Evolutionary conservation across 1,140 invertebrate species (phyloP), one percentile per base, ranked within the genome.

Genomic region (Ostrea edulis): DNA sequence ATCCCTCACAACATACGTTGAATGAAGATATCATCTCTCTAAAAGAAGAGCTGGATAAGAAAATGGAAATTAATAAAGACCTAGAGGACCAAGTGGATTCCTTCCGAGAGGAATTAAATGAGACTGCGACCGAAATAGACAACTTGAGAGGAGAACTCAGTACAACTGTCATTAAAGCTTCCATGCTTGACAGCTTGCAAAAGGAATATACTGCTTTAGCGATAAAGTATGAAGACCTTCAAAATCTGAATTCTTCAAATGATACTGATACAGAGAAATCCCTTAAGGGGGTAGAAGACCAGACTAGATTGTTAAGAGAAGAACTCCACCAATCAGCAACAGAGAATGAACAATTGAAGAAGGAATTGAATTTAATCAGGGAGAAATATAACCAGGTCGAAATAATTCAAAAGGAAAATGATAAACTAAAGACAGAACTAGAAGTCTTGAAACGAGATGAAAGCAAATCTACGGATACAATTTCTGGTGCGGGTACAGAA

Each of bases 41-140:
- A n/a, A 53, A 44, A 44, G 44, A 14, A n/a, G 58, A 88, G 65
- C 62, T 68, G 17, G 35, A 89, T 44, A 25, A 29, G n/a, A 17
- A 77, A 51, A 25, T 29, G 3, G 62, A 77, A 71, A 58, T 22
- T 8, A 58, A 84, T 22, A n/a, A 88, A 29, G 65, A 68, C 14
- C 44, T 71, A 9, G 44, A 52, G 51, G 44, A 83, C 12, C 35
- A 83, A 52, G 14, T 83, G 8, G 82, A 83, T 52, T 54, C 53
- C 29, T 53, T 52, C 25, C 20, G 14, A 53, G 51, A 83, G 20
- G 35, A 83, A n/a, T 52, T 52, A 25, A 83, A 53, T 52, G 82
- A 51, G 2, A 83, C 25, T 20, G 20, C 53, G 12, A 83, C 17
- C 17, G 82, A 83, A 83, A 52, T 53, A 9, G 82, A 83, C 7